Evolutionary conservation across 2,888 invertebrate genomes (phyloP).

Genomic region (Automeris io): DNA sequence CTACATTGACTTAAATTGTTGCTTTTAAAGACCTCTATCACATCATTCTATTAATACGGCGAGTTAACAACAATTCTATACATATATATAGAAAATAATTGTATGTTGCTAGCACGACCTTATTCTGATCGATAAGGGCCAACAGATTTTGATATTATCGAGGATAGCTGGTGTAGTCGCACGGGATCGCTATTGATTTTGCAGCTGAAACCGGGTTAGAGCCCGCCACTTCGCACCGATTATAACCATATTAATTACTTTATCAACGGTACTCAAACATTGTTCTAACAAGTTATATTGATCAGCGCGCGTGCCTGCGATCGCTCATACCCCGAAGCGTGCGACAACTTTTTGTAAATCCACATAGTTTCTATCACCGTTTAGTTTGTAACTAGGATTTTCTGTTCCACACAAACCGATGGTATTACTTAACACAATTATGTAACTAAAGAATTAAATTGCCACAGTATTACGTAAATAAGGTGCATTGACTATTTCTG

Average conservation of each 20-base stretch:
- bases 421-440: slow-evolving; percentile 15
- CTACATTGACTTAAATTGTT: too few relatives aligned
- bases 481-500: too few relatives aligned
- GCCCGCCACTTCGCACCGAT: slow-evolving; percentile 36
- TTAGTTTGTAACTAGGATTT: slow-evolving; percentile 30
- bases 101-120: too few relatives aligned
- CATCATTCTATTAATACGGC: too few relatives aligned
- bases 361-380: slow-evolving; percentile 13
- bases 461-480: slow-evolving; percentile 14
- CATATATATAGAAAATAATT: too few relatives aligned
- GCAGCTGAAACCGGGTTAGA: slow-evolving; percentile 65
- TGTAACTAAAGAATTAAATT: slow-evolving; percentile 26
- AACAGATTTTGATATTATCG: slow-evolving; percentile 56
- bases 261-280: slow-evolving; percentile 21
- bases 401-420: slow-evolving; percentile 26
- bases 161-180: slow-evolving; percentile 55
- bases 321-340: slow-evolving; percentile 11
- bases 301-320: slow-evolving; percentile 12
- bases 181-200: slow-evolving; percentile 60
- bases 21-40: too few relatives aligned
- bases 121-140: slow-evolving; percentile 32
- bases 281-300: slow-evolving; percentile 17
- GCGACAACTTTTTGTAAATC: slow-evolving; percentile 22
- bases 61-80: too few relatives aligned
- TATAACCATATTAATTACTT: slow-evolving; percentile 49